These are phyloP conservation scores for Rhyacichthys aspro DNA, from an alignment of 2,797 vertebrate species.

Conservation along the genomic window DNA sequence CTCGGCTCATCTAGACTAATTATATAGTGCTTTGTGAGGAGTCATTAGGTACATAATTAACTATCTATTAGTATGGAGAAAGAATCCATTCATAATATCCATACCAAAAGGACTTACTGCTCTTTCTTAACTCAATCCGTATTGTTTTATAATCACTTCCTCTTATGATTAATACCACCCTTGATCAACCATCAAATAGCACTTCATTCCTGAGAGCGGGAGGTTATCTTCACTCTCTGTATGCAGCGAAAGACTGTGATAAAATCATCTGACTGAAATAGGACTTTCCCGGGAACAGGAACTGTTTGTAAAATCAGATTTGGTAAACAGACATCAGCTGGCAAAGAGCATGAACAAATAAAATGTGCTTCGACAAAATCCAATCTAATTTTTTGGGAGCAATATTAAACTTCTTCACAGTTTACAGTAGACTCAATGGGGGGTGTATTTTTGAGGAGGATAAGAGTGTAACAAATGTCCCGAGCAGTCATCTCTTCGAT, in stretches of 20 bases:
- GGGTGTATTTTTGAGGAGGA: conserved; percentile 16
- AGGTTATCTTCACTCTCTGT: conserved; percentile 6
- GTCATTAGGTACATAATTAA: conserved; percentile 84
- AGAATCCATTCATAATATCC: conserved; percentile 78
- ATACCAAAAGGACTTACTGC: conserved; percentile 61
- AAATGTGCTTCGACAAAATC: conserved; percentile 46
- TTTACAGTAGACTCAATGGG: conserved; percentile 26
- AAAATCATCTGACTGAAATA: conserved; percentile 17
- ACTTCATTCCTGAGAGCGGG: conserved; percentile 9
- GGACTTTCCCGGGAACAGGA: conserved; percentile 23
- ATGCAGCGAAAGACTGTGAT: conserved; percentile 5
- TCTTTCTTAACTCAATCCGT: conserved; percentile 64
- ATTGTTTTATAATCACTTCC: conserved; percentile 69
- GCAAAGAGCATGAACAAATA: conserved; percentile 52
- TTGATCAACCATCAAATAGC: conserved; percentile 49
- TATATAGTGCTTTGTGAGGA: conserved; percentile 78
- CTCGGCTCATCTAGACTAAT: conserved; percentile 79
- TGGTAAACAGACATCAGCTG: conserved; percentile 60
- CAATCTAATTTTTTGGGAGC: conserved; percentile 37
- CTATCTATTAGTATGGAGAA: conserved; percentile 79
- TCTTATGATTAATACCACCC: conserved; percentile 54
- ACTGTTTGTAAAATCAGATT: conserved; percentile 43
- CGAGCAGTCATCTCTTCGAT: conserved; percentile 35
- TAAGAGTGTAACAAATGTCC: conserved; percentile 54
- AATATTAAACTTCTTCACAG: conserved; percentile 19